Percentiles rank a stretch among this genome's conserved stretches.
Evolutionary conservation across 2,113 vertebrate genomes (phyloP).

Genomic region (Isurus oxyrinchus): DNA sequence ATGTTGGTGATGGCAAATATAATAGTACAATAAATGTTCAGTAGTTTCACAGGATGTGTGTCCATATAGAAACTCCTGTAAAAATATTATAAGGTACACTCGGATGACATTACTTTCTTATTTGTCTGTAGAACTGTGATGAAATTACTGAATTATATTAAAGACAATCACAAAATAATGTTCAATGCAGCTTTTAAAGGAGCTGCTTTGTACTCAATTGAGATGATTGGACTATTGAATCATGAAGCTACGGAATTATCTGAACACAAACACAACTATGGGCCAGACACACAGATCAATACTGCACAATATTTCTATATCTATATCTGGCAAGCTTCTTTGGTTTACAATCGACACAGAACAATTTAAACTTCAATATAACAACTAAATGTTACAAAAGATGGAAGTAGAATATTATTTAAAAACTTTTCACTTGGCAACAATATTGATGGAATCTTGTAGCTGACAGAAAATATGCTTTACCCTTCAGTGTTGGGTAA

Average conservation of each 20-base stretch:
- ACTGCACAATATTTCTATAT: background rate
- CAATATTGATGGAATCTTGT: background rate
- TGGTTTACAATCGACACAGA: background rate
- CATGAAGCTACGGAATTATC: background rate
- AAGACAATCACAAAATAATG: background rate
- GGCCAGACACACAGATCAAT: background rate
- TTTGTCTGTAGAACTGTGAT: background rate
- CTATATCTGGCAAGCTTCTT: background rate
- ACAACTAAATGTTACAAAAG: background rate
- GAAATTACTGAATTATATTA: background rate
- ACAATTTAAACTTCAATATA: background rate
- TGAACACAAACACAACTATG: background rate
- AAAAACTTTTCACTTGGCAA: background rate
- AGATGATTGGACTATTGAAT: background rate
- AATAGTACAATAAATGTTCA: background rate
- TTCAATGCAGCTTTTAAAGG: background rate
- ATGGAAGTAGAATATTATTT: background rate
- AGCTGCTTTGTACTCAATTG: background rate
- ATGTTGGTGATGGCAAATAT: background rate
- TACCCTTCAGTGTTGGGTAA: background rate
- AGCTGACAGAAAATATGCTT: background rate
- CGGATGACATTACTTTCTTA: background rate
- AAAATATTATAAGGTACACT: background rate
- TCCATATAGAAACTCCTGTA: background rate
- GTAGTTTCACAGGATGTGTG: background rate